Evolutionary conservation across 2,797 vertebrate species (phyloP).

Genomic region (Clarias platycephalus): DNA sequence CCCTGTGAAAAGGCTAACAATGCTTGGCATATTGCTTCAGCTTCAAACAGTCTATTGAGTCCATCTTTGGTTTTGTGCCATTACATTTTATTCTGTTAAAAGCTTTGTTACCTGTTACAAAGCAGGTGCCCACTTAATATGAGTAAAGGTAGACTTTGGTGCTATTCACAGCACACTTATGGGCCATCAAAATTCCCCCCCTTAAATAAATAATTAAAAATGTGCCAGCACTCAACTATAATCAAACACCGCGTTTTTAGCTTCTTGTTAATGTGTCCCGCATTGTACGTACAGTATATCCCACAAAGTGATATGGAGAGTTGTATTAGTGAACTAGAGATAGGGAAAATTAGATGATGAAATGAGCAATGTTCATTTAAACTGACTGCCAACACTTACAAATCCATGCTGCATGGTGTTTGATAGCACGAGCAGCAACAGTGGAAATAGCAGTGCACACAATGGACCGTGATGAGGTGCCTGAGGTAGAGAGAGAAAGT

Average conservation of each 20-base stretch:
- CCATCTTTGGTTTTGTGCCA: constrained; percentile 16
- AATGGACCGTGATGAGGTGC: constrained; percentile 48
- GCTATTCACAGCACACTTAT: not conserved
- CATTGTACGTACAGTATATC: not conserved
- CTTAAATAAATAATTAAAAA: not conserved
- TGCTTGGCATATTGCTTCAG: constrained; percentile 31
- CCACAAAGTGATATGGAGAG: not conserved
- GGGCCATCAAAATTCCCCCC: not conserved
- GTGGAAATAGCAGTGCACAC: constrained; percentile 35
- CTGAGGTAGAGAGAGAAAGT: constrained; percentile 38
- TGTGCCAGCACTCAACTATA: not conserved
- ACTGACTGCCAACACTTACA: constrained; percentile 34
- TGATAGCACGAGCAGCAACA: constrained; percentile 30
- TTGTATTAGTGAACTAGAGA: constrained; percentile 20
- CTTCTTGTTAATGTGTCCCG: not conserved
- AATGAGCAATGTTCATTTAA: constrained; percentile 17
- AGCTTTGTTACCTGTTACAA: constrained; percentile 29
- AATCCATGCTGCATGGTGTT: constrained; percentile 40
- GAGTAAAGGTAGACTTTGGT: not conserved
- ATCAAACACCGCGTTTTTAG: not conserved
- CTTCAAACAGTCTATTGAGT: constrained; percentile 25
- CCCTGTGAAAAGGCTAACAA: constrained; percentile 32
- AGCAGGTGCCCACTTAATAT: constrained; percentile 26
- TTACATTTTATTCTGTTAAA: constrained; percentile 31
- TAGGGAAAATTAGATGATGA: constrained; percentile 6